Conservation (phyloP, 2,113 vertebrate species). For the Eurypyga helias region DNA sequence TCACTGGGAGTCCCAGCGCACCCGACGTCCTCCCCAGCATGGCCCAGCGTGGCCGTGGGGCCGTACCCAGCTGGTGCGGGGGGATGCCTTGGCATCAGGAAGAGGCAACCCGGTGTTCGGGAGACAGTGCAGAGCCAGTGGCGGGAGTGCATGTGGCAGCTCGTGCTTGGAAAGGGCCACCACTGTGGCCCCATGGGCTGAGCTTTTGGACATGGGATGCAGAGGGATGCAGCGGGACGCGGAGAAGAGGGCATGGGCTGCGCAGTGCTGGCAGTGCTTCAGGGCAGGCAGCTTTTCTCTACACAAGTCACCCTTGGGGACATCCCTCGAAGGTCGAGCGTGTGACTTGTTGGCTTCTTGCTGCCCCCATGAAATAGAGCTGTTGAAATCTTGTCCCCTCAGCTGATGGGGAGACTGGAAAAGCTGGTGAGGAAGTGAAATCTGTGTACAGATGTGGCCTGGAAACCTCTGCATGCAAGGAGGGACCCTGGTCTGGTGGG, state of each 20-base stretch:
- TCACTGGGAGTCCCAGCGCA: not conserved
- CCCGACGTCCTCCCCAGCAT: not conserved
- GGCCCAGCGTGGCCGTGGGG: not conserved
- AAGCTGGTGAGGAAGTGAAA: not conserved
- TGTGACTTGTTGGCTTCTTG: not conserved
- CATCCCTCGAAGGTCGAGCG: fast-evolving
- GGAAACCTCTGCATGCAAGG: fast-evolving
- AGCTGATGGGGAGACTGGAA: not conserved
- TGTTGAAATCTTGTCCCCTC: not conserved
- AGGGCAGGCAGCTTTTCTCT: not conserved
- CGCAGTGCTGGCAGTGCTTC: fast-evolving
- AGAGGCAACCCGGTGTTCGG: too few relatives aligned
- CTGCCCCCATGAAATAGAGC: not conserved
- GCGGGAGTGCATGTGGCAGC: fast-evolving
- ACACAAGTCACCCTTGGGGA: not conserved
- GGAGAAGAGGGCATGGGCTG: not conserved
- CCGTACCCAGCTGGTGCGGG: not conserved
- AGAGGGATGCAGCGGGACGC: not conserved
- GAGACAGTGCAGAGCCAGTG: not conserved
- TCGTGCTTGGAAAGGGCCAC: not conserved
- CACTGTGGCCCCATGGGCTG: fast-evolving
- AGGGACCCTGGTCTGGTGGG: not conserved
- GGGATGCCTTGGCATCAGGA: not conserved
- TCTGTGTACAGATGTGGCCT: not conserved
- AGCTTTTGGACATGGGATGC: not conserved